Conservation (phyloP, 2,113 vertebrate genomes). For the Percopsis transmontana region DNA sequence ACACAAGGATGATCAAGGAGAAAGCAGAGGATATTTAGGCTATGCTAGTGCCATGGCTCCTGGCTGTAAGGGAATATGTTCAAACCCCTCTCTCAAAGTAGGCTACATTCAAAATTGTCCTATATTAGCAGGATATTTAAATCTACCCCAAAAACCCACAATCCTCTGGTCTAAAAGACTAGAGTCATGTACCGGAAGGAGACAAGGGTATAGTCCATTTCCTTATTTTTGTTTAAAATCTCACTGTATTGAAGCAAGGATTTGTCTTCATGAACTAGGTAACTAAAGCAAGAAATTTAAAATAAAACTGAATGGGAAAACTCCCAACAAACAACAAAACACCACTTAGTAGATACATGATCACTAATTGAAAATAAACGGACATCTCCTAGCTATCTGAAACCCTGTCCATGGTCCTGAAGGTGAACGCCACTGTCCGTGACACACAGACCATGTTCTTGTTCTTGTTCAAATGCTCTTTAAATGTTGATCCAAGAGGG, state of each 20-base stretch:
- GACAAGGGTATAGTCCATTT: not conserved
- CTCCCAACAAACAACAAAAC: too few relatives aligned
- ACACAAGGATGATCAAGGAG: constrained; percentile 35
- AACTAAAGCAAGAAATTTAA: too few relatives aligned
- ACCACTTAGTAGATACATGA: too few relatives aligned
- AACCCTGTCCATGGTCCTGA: constrained; percentile 77
- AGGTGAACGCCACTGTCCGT: constrained; percentile 2
- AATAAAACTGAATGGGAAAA: too few relatives aligned
- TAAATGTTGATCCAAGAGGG: constrained; percentile 11
- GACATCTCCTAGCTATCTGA: not conserved
- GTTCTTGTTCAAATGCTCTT: not conserved
- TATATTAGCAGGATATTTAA: constrained; percentile 53
- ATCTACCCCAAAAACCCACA: not conserved
- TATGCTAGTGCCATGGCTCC: constrained; percentile 62
- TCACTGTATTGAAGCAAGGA: too few relatives aligned
- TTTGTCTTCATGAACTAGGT: too few relatives aligned
- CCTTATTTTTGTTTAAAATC: too few relatives aligned
- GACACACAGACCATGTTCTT: not conserved
- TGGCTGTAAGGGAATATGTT: constrained; percentile 75
- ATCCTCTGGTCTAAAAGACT: constrained; percentile 14
- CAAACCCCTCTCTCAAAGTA: constrained; percentile 39
- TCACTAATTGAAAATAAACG: not conserved
- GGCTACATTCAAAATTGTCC: constrained; percentile 51
- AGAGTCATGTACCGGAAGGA: not conserved
- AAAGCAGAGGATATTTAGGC: constrained; percentile 34